These are phyloP conservation scores for Alloplasta piceator DNA, from an alignment of 2,888 invertebrate species.

Conservation along the genomic window DNA sequence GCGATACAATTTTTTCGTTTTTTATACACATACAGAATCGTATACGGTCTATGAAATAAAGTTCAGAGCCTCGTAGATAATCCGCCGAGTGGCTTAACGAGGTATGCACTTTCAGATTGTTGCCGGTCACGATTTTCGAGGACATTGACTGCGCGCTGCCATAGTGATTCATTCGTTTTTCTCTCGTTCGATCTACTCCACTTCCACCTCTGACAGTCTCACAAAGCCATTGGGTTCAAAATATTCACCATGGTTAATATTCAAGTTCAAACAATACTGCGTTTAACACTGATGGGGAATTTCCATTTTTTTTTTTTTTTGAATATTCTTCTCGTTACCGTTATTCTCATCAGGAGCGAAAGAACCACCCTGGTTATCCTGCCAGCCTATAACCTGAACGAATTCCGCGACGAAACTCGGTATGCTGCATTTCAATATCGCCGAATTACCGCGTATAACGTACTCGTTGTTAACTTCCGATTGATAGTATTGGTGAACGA, in stretches of 20 bases:
- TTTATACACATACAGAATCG: neutral
- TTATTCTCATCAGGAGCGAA: slow-evolving; percentile 79
- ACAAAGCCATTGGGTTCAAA: too few species aligned
- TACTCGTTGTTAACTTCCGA: slow-evolving; percentile 96
- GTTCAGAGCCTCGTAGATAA: neutral
- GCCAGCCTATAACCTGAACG: slow-evolving; percentile 94
- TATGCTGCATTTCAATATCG: slow-evolving; percentile 94
- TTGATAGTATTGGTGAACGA: slow-evolving; percentile 95
- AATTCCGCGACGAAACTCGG: slow-evolving; percentile 96
- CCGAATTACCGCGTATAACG: slow-evolving; percentile 94
- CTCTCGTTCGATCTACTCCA: neutral
- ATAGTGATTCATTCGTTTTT: neutral
- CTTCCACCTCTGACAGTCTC: too few species aligned
- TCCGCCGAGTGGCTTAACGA: slow-evolving; percentile 5
- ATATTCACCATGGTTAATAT: neutral
- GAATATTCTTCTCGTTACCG: slow-evolving; percentile 70
- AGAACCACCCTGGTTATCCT: slow-evolving; percentile 83
- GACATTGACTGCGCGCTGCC: slow-evolving; percentile 60
- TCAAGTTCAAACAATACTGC: neutral
- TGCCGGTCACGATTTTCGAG: slow-evolving; percentile 14
- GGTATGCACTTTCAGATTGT: slow-evolving; percentile 6
- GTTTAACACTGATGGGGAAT: neutral
- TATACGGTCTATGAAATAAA: neutral
- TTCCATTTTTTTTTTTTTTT: neutral
- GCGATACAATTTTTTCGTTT: too few species aligned